Percentiles rank a stretch among this genome's conserved stretches.
These are phyloP conservation scores for Allophyes oxyacanthae DNA, from an alignment of 2,888 invertebrate species.

Conservation along the genomic window DNA sequence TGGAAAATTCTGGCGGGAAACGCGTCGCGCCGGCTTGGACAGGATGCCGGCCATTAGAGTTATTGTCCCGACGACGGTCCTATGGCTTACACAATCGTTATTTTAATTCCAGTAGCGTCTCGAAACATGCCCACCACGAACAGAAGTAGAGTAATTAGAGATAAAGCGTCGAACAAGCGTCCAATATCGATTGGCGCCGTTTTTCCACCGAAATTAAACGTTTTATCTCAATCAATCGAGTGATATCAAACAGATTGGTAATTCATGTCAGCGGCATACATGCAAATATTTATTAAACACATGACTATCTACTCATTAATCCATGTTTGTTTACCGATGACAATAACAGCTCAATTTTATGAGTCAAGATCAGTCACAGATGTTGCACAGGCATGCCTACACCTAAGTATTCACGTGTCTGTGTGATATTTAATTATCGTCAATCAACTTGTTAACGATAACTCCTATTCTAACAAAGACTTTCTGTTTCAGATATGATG, in stretches of 20 bases:
- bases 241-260: constrained; percentile 37
- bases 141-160: constrained; percentile 18
- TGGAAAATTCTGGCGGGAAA: constrained; percentile 85
- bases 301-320: constrained; percentile 26
- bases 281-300: constrained; percentile 1
- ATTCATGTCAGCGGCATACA: constrained; percentile 25
- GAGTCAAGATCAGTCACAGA: constrained; percentile 18
- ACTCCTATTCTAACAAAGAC: constrained; percentile 20
- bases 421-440: constrained; percentile 60
- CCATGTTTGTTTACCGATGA: constrained; percentile 37
- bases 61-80: constrained; percentile 70
- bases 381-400: constrained; percentile 27
- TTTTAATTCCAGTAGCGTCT: constrained; percentile 59
- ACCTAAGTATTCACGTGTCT: constrained; percentile 57
- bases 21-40: constrained; percentile 65
- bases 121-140: constrained; percentile 23
- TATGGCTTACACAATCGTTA: constrained; percentile 64
- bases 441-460: constrained; percentile 27
- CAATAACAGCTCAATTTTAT: constrained; percentile 29
- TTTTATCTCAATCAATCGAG: constrained; percentile 48
- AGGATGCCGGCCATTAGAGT: constrained; percentile 81
- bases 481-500: constrained; percentile 66
- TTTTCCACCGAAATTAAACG: constrained; percentile 21
- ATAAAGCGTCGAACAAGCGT: constrained; percentile 1
- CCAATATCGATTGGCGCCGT: constrained; percentile 29